Evolutionary conservation across 2,797 vertebrate genomes (phyloP).

Genomic region (Acestrorhynchus altus): DNA sequence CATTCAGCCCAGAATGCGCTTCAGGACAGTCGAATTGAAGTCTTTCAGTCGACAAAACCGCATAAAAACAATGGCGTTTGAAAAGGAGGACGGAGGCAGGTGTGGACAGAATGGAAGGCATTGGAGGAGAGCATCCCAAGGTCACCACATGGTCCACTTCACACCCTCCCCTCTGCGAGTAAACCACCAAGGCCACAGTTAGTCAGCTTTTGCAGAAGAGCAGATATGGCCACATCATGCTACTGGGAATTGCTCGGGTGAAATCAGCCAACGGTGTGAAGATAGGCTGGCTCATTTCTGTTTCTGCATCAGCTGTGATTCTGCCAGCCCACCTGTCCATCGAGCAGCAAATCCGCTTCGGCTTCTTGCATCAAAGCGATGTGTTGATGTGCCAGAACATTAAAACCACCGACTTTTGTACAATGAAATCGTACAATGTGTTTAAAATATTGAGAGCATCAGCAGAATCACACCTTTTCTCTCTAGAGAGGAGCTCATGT

Average conservation of each 20-base stretch:
- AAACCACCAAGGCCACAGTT: neutral
- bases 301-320: neutral
- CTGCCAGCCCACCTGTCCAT: neutral
- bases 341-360: too few relatives aligned
- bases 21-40: conserved; percentile 20
- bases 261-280: neutral
- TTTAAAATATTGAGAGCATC: too few relatives aligned
- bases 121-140: conserved; percentile 45
- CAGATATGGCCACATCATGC: conserved; percentile 19
- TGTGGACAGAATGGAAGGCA: conserved; percentile 45
- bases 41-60: conserved; percentile 24
- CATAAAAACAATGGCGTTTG: conserved; percentile 40
- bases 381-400: too few relatives aligned
- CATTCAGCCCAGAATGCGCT: conserved; percentile 23
- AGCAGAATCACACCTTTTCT: too few relatives aligned
- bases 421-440: too few relatives aligned
- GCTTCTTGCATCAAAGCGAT: neutral
- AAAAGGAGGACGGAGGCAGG: conserved; percentile 30
- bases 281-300: conserved; percentile 17
- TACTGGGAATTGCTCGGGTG: conserved; percentile 16
- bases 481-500: too few relatives aligned
- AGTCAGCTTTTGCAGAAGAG: neutral
- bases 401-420: too few relatives aligned
- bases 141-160: conserved; percentile 46
- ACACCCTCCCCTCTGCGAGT: conserved; percentile 17